Conservation (phyloP, 2,888 invertebrate species). For the Lottia gigantea region DNA sequence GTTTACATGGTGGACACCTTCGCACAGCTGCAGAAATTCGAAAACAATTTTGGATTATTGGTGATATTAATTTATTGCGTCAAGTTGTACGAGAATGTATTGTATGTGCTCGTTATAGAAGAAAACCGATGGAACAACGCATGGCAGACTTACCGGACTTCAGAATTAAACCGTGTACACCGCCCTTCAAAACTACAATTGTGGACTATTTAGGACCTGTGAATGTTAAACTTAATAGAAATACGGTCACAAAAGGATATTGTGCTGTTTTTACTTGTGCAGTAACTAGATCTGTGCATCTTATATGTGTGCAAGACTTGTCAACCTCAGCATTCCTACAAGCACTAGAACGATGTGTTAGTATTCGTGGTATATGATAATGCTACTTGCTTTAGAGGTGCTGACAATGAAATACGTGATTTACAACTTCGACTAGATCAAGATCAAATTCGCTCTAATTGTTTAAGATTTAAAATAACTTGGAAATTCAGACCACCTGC, state of each 20-base stretch:
- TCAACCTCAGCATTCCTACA: not conserved
- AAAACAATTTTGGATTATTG: not conserved
- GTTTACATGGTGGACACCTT: conserved; percentile 2
- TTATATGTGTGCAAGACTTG: conserved; percentile 2
- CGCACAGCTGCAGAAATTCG: not conserved
- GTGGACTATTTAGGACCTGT: conserved; percentile 7
- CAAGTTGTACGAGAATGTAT: conserved; percentile 1
- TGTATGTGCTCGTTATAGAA: not conserved
- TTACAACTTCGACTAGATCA: not conserved
- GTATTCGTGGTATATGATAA: not conserved
- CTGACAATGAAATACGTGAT: conserved; percentile 1
- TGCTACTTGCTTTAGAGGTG: conserved; percentile 1
- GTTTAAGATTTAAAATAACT: not conserved
- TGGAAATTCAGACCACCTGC: not conserved
- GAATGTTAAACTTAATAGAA: conserved; percentile 1
- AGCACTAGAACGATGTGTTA: not conserved
- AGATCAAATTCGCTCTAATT: not conserved
- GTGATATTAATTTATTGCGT: conserved; percentile 4
- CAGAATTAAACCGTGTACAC: not conserved
- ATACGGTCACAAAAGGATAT: not conserved
- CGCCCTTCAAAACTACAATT: not conserved
- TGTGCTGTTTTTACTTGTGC: conserved; percentile 3
- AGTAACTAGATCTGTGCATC: not conserved
- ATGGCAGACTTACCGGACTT: not conserved
- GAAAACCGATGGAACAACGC: not conserved